A percentile compares a stretch with the other conserved stretches of the same genome.
These are phyloP conservation scores for Coccyzus lansbergi DNA, from an alignment of 2,797 vertebrate genomes.

Conservation along the genomic window DNA sequence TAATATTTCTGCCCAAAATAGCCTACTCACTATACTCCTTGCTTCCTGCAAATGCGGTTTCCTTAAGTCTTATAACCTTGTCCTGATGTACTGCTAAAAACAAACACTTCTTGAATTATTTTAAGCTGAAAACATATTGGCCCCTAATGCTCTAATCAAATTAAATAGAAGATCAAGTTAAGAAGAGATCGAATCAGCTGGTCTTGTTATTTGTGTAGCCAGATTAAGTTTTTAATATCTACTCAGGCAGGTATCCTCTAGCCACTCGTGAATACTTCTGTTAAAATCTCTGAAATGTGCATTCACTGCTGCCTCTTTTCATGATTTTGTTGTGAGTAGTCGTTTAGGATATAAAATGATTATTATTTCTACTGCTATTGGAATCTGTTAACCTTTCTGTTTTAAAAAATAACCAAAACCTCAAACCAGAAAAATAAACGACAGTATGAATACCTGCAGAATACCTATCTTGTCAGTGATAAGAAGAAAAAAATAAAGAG, in stretches of 20 bases:
- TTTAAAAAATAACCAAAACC: neutral
- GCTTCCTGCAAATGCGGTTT: slow-evolving; percentile 31
- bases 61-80: slow-evolving; percentile 48
- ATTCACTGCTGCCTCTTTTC: neutral
- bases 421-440: neutral
- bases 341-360: neutral
- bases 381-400: neutral
- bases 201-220: neutral
- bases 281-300: neutral
- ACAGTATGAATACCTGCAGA: neutral
- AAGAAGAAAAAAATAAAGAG: neutral
- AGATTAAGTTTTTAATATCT: slow-evolving; percentile 1
- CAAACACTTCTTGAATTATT: slow-evolving; percentile 38
- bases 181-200: slow-evolving; percentile 1
- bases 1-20: slow-evolving; percentile 30
- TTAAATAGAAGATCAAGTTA: slow-evolving; percentile 45
- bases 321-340: neutral
- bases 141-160: slow-evolving; percentile 1
- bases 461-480: neutral
- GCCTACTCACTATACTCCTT: neutral
- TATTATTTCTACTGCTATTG: neutral
- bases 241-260: neutral
- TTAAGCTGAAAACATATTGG: slow-evolving; percentile 35
- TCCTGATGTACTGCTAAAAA: neutral
- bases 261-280: neutral